Base-by-base conservation (phyloP, 2,797 vertebrate species). In the Momotus momota region DNA sequence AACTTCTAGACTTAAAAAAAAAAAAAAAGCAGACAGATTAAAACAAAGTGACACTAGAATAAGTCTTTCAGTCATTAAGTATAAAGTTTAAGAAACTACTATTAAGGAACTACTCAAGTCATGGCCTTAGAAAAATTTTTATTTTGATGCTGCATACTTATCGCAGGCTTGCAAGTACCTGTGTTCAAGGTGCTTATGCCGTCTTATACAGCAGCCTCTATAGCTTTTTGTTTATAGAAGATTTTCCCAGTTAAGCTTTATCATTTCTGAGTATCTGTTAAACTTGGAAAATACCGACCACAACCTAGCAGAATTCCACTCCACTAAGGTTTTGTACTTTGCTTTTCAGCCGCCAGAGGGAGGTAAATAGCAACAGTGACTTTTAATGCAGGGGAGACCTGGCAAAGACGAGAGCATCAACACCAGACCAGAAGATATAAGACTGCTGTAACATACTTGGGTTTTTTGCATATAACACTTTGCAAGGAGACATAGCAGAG, bases 341-440 rank as follows among this genome's bases (percentile, higher is more conserved):
- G 7, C 18, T 86, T 96, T 92, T 90, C 48, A 81, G 35, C 90
- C 94, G 90, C 91, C 81, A 97, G 91, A 83, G 94, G 96, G 95
- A 75, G 86, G 21, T 65, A 85, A 74, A 29, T 11, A 48, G 69
- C 65, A 86, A 80, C 1, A 58, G 13, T 33, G 70, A 82, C 35
- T 66, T 83, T 21, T 29, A 81, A 31, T 4, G 26, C 79, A 62
- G 4, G 8, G 31, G 18, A 88, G 19, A 79, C 46, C 9, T 20
- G 40, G 12, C 27, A 55, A 38, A 82, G 64, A 41, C 0, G 2
- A 77, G 22, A 29, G 6, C 12, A 71, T 4, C 11, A n/a, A 14
- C 40, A 38, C 16, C 22, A 55, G 29, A 54, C 9, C 49, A 94
- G 27, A 48, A 67, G 67, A 81, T 13, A 71, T 3, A 61, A n/a